Evolutionary conservation across 2,797 vertebrate species (phyloP), one percentile per base, ranked within the genome.

Genomic region (Pelobates cultripes): DNA sequence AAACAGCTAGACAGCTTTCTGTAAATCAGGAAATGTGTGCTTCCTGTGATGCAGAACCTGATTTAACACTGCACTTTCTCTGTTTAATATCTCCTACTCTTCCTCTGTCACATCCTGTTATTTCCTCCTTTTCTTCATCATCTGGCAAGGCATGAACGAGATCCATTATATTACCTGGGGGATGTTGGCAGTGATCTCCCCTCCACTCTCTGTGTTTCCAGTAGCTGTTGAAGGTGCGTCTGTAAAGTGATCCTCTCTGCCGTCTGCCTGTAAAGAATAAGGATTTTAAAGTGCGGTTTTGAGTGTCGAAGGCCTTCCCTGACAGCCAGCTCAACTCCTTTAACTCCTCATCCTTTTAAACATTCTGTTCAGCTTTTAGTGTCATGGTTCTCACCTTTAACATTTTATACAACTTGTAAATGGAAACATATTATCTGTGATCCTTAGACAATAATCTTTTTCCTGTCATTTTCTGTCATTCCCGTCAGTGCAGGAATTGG

Each of bases 181-280:
- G 95, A 96, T 0, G 86, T 92, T 10, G 93, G 90, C 0, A 95
- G 92, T 0, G 95, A 93, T 44, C 92, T 94, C 76, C 93, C 86
- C 85, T 93, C 96, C 0, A 87, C 83, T 71, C 95, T 91, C 87
- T 92, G 95, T 66, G 93, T 91, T 86, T 97, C 96, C 87, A 96
- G 91, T 85, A 98, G 92, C 71, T 95, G 95, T 83, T 98, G 97
- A 76, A 99, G 93, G 64, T 99, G 97, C 69, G 93, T 97, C 91
- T 98, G 97, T 7, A 99, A 87, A 0, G 91, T 91, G 70, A 96
- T 92, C 81, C 94, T 95, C 74, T 98, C 97, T 73, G 95, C 77
- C 0, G 96, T 96, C 87, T 99, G 97, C 86, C 97, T 99, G 90
- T 13, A 89, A 47, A 44, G 74, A 86, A 87, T 66, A 60, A 3